Percentiles rank a stretch among this genome's conserved stretches.
Evolutionary conservation across 2,113 vertebrate species (phyloP).

Genomic region (Polypterus bichir): DNA sequence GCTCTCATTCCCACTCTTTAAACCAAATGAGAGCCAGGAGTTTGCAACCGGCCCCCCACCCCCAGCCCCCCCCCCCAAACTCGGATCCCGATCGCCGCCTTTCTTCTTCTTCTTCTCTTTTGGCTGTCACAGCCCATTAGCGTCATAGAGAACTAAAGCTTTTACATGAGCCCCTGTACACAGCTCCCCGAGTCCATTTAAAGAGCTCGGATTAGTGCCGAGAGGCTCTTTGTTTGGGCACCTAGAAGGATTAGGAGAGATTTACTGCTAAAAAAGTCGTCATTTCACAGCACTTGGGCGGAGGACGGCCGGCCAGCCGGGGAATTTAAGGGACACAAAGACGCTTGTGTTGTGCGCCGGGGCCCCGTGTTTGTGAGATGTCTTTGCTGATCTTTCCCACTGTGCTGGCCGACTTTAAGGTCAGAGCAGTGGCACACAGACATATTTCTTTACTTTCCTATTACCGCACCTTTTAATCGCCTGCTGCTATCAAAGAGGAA

Average conservation of each 20-base stretch:
- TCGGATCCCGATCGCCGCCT: slow-evolving; percentile 7
- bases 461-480: background rate
- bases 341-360: slow-evolving; percentile 50
- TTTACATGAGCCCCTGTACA: slow-evolving; percentile 60
- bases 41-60: slow-evolving; percentile 43
- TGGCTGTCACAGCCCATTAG: slow-evolving; percentile 70
- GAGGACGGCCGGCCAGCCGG: slow-evolving; percentile 21
- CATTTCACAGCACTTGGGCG: slow-evolving; percentile 65
- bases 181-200: slow-evolving; percentile 55
- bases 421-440: background rate
- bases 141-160: slow-evolving; percentile 67
- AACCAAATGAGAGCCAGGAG: slow-evolving; percentile 43
- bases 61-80: background rate
- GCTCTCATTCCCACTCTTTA: slow-evolving; percentile 27
- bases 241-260: slow-evolving; percentile 59
- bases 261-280: slow-evolving; percentile 62
- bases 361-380: slow-evolving; percentile 29
- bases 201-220: slow-evolving; percentile 58
- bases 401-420: background rate
- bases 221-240: slow-evolving; percentile 58
- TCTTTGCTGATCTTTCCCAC: slow-evolving; percentile 18
- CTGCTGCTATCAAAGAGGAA: no score
- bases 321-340: slow-evolving; percentile 66
- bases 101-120: slow-evolving; percentile 30
- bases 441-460: slow-evolving; percentile 17